These are phyloP conservation scores for Acrobasis consociella DNA, from an alignment of 2,888 invertebrate species.

Conservation along the genomic window DNA sequence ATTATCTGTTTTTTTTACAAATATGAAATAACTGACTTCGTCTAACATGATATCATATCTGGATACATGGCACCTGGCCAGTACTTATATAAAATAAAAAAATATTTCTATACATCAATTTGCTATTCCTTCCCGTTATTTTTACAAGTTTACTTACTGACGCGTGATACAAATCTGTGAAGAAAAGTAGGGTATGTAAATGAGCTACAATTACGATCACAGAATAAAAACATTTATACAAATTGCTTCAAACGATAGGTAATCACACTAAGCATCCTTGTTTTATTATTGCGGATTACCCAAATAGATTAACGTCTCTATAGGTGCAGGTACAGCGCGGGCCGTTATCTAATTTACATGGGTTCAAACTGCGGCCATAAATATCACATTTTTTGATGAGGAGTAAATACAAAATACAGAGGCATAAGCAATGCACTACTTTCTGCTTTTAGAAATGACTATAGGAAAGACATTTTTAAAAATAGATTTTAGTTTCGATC, in stretches of 20 bases:
- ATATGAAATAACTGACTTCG: background rate
- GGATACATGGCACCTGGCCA: background rate
- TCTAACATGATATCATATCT: background rate
- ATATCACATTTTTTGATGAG: slow-evolving; percentile 20
- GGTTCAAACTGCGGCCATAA: slow-evolving; percentile 6
- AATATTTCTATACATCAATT: slow-evolving; percentile 18
- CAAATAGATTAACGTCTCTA: background rate
- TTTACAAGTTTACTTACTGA: background rate
- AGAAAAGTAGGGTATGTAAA: slow-evolving; percentile 10
- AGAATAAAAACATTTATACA: slow-evolving; percentile 19
- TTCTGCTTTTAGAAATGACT: background rate
- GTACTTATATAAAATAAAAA: slow-evolving; percentile 11
- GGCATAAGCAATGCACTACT: slow-evolving; percentile 4
- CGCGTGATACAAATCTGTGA: background rate
- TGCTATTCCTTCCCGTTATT: background rate
- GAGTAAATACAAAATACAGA: slow-evolving; percentile 14
- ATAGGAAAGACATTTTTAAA: background rate
- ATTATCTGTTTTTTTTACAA: too few relatives aligned
- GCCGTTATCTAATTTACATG: background rate
- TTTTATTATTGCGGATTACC: background rate
- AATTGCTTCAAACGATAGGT: background rate
- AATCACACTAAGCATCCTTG: background rate
- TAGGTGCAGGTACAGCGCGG: slow-evolving; percentile 10
- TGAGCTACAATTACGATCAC: slow-evolving; percentile 21
- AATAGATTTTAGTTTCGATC: slow-evolving; percentile 44